Base-by-base conservation (phyloP, 2,888 invertebrate genomes). In the Drosophila atroscutellata region DNA sequence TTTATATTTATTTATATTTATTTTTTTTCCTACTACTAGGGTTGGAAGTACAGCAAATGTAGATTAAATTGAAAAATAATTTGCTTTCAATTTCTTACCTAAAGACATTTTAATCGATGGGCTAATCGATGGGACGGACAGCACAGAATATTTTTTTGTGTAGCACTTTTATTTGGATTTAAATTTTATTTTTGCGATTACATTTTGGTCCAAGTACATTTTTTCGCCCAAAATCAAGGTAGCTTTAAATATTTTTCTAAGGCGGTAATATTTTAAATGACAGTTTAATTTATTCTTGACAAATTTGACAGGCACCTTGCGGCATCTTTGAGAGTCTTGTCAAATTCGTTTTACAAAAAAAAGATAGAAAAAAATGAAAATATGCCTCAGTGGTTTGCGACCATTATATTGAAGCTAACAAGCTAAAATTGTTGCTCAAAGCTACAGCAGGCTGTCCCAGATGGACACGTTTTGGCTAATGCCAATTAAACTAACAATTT, bases 401-500 rank as follows among this genome's bases (percentile, higher is more conserved):
- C 68, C 65, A 74, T 83, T 70, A 49, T 63, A 59, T 55, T 65
- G 52, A 81, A 57, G 71, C 64, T 80, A 84, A 80, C 84, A 81
- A 78, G 84, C 84, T 39, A 28, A 75, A 72, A 79, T 69, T 75
- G 67, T 67, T 61, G 58, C 55, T 26, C 42, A 57, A 67, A 59
- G 66, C 57, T 4, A 37, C 1, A 3, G 9, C 36, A 8, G 34
- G 45, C 50, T 32, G 32, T 13, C 47, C 28, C 42, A 58, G 42
- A 70, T 57, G 42, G 32, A 55, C 57, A 51, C 51, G 65, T 59
- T 67, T 69, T 11, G 69, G 67, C 81, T 77, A 77, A 83, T 83
- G 77, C 75, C 81, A 82, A 83, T 83, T 82, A 80, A 61, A 63
- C 65, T 57, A 59, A 62, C 68, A 72, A 75, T 37, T 74, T 61